Evolutionary conservation across 2,888 invertebrate genomes (phyloP).

Genomic region (Ectropis crepuscularia): DNA sequence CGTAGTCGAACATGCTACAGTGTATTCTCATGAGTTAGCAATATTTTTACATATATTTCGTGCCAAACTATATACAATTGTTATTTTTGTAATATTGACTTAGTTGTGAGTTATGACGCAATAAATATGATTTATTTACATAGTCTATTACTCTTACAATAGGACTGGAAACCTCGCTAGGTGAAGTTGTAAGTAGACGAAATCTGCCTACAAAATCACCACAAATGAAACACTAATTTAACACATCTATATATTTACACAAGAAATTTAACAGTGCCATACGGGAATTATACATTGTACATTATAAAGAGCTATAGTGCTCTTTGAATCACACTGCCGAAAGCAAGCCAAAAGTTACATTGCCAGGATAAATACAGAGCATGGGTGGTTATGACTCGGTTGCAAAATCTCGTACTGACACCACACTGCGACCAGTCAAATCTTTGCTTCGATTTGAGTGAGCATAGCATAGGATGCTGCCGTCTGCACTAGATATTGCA

Average conservation of each 20-base stretch:
- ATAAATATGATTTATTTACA: slow-evolving; percentile 29
- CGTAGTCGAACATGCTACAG: slow-evolving; percentile 12
- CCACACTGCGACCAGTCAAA: slow-evolving; percentile 77
- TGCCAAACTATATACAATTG: slow-evolving; percentile 30
- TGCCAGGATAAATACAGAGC: slow-evolving; percentile 63
- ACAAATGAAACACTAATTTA: slow-evolving; percentile 70
- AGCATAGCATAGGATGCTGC: slow-evolving; percentile 77
- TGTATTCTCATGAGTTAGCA: slow-evolving; percentile 32
- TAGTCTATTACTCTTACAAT: slow-evolving; percentile 17
- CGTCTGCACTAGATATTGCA: slow-evolving; percentile 63
- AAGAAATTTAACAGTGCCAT: slow-evolving; percentile 83
- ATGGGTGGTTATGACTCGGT: slow-evolving; percentile 54
- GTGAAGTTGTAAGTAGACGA: too few species aligned
- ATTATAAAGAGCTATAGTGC: slow-evolving; percentile 68
- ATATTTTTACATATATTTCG: slow-evolving; percentile 27
- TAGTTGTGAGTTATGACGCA: slow-evolving; percentile 25
- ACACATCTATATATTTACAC: slow-evolving; percentile 85
- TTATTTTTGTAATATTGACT: slow-evolving; percentile 32
- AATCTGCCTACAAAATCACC: background rate
- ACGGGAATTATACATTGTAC: slow-evolving; percentile 71
- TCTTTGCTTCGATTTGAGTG: slow-evolving; percentile 74
- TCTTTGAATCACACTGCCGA: slow-evolving; percentile 52
- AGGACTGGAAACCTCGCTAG: too few species aligned
- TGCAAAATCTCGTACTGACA: slow-evolving; percentile 60
- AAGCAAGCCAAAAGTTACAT: slow-evolving; percentile 71